phyloP scores from a whole-genome alignment of 2,888 invertebrate genomes.

The Herminia tarsipennalis region DNA sequence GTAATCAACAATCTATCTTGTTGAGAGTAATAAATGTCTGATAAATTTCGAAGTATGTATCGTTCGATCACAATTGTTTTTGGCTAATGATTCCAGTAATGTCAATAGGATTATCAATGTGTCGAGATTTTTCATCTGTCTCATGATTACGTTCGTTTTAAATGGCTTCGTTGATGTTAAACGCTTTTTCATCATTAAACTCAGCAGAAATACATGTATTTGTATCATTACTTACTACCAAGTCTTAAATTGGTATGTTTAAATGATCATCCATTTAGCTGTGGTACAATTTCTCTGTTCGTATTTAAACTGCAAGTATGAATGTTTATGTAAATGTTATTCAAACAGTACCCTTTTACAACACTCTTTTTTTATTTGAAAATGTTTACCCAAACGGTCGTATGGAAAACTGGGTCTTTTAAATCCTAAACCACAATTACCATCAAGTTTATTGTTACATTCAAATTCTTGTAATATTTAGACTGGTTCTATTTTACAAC shows the following conservation, averaged over 20 bases:
- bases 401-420: not conserved
- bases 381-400: constrained; percentile 1
- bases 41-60: constrained; percentile 6
- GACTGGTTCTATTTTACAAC: constrained; percentile 36
- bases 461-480: constrained; percentile 21
- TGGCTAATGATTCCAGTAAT: constrained; percentile 6
- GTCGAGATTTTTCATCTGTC: not conserved
- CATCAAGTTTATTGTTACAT: constrained; percentile 19
- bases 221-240: too few relatives aligned
- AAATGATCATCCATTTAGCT: too few relatives aligned
- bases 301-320: too few relatives aligned
- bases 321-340: too few relatives aligned
- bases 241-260: too few relatives aligned
- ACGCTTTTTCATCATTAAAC: too few relatives aligned
- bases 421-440: not conserved
- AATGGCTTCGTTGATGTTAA: too few relatives aligned
- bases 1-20: constrained; percentile 19
- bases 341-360: too few relatives aligned
- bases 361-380: not conserved
- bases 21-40: constrained; percentile 10
- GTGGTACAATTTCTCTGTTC: too few relatives aligned
- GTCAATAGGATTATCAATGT: constrained; percentile 1
- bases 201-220: too few relatives aligned
- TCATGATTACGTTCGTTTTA: too few relatives aligned
- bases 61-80: constrained; percentile 12